These are phyloP conservation scores for Heliconius melpomene DNA, from an alignment of 1,140 invertebrate genomes.

Conservation along the genomic window DNA sequence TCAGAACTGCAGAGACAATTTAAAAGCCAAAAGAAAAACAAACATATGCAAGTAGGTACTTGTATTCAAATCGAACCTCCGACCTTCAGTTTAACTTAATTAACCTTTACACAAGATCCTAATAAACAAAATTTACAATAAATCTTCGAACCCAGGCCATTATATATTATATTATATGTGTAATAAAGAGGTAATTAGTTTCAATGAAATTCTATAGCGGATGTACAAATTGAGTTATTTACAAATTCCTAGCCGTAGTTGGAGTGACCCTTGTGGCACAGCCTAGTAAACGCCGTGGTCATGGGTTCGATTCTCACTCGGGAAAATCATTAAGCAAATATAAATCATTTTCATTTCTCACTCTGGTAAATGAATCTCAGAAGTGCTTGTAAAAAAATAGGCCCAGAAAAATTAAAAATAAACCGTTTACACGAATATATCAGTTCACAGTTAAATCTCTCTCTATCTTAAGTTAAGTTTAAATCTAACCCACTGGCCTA, in stretches of 20 bases:
- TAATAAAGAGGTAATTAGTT: neutral
- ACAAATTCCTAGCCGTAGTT: neutral
- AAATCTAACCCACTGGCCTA: too few species aligned
- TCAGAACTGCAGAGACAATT: neutral
- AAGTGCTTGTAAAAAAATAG: too few species aligned
- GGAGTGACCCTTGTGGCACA: too few species aligned
- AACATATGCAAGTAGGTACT: neutral
- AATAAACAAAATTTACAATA: neutral
- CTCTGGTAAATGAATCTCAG: too few species aligned
- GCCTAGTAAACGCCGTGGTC: neutral
- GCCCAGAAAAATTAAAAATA: too few species aligned
- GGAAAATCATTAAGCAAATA: neutral
- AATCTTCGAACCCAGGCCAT: neutral
- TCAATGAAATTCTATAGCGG: neutral
- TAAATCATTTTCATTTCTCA: neutral
- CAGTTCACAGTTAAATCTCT: too few species aligned
- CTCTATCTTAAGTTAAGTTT: too few species aligned
- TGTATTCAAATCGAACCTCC: neutral
- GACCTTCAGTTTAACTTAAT: neutral
- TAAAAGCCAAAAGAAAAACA: neutral
- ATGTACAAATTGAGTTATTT: neutral
- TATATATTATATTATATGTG: too few species aligned
- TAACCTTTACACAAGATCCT: slow-evolving; percentile 7
- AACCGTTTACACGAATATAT: too few species aligned
- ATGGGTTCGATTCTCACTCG: neutral